phyloP scores from a whole-genome alignment of 2,113 vertebrate genomes.

The Saguinus imperator region DNA sequence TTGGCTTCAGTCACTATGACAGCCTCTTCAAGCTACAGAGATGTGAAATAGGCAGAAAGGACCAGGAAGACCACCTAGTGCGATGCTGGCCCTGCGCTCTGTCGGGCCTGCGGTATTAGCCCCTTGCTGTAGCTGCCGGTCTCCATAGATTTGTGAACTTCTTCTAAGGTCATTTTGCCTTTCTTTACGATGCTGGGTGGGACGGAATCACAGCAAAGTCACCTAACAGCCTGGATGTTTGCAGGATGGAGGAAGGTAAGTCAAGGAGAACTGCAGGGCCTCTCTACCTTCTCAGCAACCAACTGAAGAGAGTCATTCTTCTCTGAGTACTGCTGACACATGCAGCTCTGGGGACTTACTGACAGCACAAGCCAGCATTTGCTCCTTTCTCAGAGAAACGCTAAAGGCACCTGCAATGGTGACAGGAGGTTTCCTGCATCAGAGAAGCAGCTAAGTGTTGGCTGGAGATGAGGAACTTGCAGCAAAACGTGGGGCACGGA shows the following conservation, averaged over 20 bases:
- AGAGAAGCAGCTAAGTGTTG: background rate
- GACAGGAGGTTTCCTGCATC: background rate
- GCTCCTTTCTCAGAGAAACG: background rate
- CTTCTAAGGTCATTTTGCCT: background rate
- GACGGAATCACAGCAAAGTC: background rate
- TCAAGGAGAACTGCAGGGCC: background rate
- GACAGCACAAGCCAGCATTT: background rate
- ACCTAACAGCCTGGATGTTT: background rate
- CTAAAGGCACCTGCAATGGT: background rate
- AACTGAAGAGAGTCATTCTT: background rate
- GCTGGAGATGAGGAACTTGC: background rate
- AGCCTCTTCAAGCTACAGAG: background rate
- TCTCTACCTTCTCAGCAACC: background rate
- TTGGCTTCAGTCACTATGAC: background rate
- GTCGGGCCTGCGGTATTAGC: fast-evolving
- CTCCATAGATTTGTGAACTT: background rate
- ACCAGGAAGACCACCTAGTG: fast-evolving
- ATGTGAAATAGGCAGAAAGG: background rate
- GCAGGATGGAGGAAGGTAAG: background rate
- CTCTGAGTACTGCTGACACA: background rate
- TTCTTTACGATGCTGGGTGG: background rate
- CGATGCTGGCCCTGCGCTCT: background rate
- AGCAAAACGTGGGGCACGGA: fast-evolving
- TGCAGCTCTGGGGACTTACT: background rate
- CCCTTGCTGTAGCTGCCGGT: background rate